These are phyloP conservation scores for Uropetala carovei DNA, from an alignment of 2,888 invertebrate genomes.

Conservation along the genomic window DNA sequence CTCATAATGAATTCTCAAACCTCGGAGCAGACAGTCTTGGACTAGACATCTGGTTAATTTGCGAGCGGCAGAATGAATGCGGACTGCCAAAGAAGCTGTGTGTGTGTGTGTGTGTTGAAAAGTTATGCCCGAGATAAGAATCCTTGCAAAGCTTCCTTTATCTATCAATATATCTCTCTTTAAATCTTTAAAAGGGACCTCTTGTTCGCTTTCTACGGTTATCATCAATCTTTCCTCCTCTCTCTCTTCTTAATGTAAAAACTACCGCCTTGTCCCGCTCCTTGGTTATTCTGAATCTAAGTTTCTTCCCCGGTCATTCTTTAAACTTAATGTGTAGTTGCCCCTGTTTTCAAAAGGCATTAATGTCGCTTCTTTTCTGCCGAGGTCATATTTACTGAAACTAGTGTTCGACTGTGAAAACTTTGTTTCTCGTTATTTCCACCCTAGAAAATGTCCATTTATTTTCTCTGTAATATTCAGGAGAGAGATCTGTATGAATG, in stretches of 20 bases:
- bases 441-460: conserved; percentile 11
- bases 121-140: conserved; percentile 15
- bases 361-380: neutral
- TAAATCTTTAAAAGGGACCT: neutral
- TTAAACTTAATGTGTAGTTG: conserved; percentile 14
- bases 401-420: conserved; percentile 34
- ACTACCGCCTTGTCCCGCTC: neutral
- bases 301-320: neutral
- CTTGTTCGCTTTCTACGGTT: neutral
- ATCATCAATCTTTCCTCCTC: neutral
- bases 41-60: neutral
- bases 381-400: neutral
- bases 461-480: conserved; percentile 22
- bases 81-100: neutral
- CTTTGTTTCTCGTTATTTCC: neutral
- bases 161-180: conserved; percentile 31
- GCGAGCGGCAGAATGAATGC: neutral
- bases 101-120: neutral
- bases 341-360: neutral
- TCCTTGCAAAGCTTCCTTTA: conserved; percentile 26
- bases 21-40: neutral
- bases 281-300: neutral
- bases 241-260: neutral
- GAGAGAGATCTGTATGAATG: conserved; percentile 37
- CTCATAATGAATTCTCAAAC: neutral